Base-by-base conservation (phyloP, 2,888 invertebrate genomes). In the Brachypterus glaber region DNA sequence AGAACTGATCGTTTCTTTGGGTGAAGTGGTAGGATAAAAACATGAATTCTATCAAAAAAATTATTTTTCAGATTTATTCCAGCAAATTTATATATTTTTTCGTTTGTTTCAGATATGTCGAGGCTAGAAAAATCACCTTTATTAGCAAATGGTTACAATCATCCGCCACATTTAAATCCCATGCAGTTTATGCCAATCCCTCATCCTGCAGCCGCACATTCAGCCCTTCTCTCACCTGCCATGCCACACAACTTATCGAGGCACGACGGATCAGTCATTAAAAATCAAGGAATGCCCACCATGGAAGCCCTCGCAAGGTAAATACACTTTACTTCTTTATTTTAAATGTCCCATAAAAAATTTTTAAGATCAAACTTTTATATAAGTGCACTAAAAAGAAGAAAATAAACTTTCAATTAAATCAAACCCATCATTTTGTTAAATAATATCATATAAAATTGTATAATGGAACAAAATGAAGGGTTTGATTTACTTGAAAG, bases 111-210 rank as follows among this genome's bases (percentile, higher is more conserved):
- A 87, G 88, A 89, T 70, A 82, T 87, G 68, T 83, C 85, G 34
- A 77, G 89, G 50, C 71, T 90, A 77, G 91, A 92, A 66, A 91
- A 92, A 67, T 89, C 90, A 13, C 91, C 91, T 17, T 73, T 91
- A 26, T 72, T 92, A 53, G 89, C 90, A 43, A 92, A 92, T 62
- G 92, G 92, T 46, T 92, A 91, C 75, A 91, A 90, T 69, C 90
- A 90, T 51, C 91, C 90, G 42, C 91, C 91, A 40, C 86, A 87
- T 43, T 82, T 88, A 66, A 87, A 87, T 61, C 91, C 90, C 59
- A 89, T 92, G 87, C 90, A 89, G 60, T 89, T 91, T 71, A 89
- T 90, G 88, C 89, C 89, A 65, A 79, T 89, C 64, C 79, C 79
- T 48, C 87, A 86, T 63, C 77, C 79, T 35, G 77, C 79, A 37